phyloP scores from a whole-genome alignment of 2,888 invertebrate genomes.

The Dascillus cervinus region DNA sequence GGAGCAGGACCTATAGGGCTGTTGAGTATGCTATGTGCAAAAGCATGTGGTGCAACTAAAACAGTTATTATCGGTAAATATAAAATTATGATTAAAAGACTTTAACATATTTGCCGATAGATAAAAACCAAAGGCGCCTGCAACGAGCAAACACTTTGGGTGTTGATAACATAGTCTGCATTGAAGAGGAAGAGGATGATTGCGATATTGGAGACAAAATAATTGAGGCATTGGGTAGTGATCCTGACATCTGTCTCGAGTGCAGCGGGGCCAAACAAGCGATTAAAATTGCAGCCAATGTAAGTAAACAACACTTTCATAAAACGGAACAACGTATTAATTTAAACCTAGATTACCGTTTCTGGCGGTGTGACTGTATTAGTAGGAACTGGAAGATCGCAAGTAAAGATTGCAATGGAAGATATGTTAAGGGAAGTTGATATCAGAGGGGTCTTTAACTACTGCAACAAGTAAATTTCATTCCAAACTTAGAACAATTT shows the following conservation, averaged over 20 bases:
- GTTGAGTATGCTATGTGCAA: conserved; percentile 71
- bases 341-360: neutral
- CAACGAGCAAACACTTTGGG: neutral
- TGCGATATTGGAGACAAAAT: neutral
- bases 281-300: neutral
- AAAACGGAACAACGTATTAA: too few species aligned
- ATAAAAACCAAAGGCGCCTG: too few species aligned
- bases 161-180: neutral
- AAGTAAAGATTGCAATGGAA: neutral
- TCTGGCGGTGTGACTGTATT: neutral
- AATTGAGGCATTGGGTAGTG: neutral
- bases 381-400: neutral
- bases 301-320: neutral
- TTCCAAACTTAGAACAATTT: neutral
- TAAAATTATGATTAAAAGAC: neutral
- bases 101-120: neutral
- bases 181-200: neutral
- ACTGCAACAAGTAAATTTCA: neutral
- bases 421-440: neutral
- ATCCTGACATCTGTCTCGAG: neutral
- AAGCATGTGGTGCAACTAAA: conserved; percentile 75
- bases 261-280: neutral
- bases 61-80: neutral
- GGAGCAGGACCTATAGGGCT: conserved; percentile 91
- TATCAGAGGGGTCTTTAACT: neutral